phyloP scores from a whole-genome alignment of 2,888 invertebrate species.

The Endotricha flammealis region DNA sequence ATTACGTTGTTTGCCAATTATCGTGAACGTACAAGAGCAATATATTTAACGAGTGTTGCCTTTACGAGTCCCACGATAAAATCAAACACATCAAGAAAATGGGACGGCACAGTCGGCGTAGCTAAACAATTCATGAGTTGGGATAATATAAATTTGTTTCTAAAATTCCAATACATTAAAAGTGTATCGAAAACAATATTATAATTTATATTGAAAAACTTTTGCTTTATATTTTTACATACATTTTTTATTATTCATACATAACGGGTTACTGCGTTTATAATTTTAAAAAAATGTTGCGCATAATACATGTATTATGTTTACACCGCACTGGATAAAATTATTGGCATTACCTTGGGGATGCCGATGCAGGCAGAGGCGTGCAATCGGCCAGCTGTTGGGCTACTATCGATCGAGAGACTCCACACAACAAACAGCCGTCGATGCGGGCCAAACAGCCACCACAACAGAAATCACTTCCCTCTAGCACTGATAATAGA shows the following conservation, averaged over 20 bases:
- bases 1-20: neutral
- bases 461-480: conserved; percentile 46
- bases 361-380: conserved; percentile 43
- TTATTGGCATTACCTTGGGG: conserved; percentile 50
- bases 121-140: no score
- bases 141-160: no score
- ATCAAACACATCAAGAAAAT: neutral
- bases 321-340: conserved; percentile 17
- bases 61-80: no score
- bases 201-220: no score
- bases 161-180: no score
- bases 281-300: no score
- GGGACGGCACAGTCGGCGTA: no score
- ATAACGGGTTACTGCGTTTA: no score
- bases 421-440: conserved; percentile 30
- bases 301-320: no score
- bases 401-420: conserved; percentile 55
- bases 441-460: conserved; percentile 27
- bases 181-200: no score
- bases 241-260: no score
- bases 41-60: neutral
- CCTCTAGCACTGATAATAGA: conserved; percentile 38
- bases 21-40: neutral
- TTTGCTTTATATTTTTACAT: no score
- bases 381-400: conserved; percentile 58